Evolutionary conservation across 2,888 invertebrate species (phyloP), one percentile per base, ranked within the genome.

Genomic region (Morpho helenor): DNA sequence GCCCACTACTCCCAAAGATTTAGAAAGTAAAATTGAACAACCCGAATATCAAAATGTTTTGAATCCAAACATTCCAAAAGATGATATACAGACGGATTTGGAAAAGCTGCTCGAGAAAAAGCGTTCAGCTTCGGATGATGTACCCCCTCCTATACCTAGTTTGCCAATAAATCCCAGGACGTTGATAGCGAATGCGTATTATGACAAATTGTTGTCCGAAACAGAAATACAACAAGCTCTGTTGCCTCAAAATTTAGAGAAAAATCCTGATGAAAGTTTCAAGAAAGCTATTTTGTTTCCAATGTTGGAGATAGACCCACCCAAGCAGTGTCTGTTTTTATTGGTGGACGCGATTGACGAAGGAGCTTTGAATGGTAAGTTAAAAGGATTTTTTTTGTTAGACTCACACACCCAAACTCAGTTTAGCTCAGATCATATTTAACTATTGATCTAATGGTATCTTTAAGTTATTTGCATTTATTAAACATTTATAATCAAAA

Each of bases 321-420:
- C 98, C 0, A 96, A 96, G 75, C 95, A 95, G 59, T 95, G 95
- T 22, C 87, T 97, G 57, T 95, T 98, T 70, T 89, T 98, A 49
- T 84, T 98, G 7, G 96, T 98, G 1, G 99, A 99, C 77, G 98
- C 97, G 0, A 95, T 98, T 23, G 98, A 98, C 77, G 98, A 98
- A 74, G 81, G 80, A 0, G 63, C 69, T 45, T 41, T 60, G 4
- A 72, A 69, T 44, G 76, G 85, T 85, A 42, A 76, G 75, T 58
- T 22, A 42, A 23, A 16, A 16, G 23, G 31, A 31, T 31, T 31
- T 31, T 31, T 5, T 16, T 16, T 16, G 1, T 16, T 31, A 31
- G 1, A 2, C 31, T 31, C 31, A 31, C 4, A 31, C 31, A 31
- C 31, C 5, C 31, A 31, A 31, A 31, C 5, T 31, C 31, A 3